Evolutionary conservation across 2,797 vertebrate genomes (phyloP), one percentile per base, ranked within the genome.

Genomic region (Sebastes trivittatus): DNA sequence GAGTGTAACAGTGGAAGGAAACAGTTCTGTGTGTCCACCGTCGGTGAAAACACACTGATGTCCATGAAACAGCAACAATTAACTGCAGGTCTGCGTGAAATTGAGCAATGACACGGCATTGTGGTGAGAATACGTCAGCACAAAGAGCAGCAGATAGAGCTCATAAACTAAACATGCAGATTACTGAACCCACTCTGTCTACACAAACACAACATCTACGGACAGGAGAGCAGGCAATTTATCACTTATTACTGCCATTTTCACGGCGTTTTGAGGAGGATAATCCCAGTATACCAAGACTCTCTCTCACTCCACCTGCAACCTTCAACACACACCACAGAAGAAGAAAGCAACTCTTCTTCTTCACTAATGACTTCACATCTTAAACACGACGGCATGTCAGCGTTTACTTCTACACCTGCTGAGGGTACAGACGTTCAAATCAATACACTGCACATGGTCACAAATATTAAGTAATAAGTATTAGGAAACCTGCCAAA

Each of bases 231-330:
- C 52, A 81, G 67, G 85, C 89, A 88, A 85, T 85, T 88, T 80
- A 13, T 70, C 74, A 90, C 88, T 91, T 83, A 92, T 87, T 89
- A 88, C 60, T 70, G 72, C 85, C 72, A 88, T 90, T 90, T 92
- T 72, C 80, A 80, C 65, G 82, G 81, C 75, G 67, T 79, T 83
- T 61, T 55, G 75, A 90, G 81, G 6, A 65, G 82, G 65, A 88
- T 90, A 88, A 93, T 92, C 88, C 13, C 14, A 42, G 14, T 42
- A 42, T 16, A 42, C 38, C 38, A 38, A 38, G 36, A 38, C 36
- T 38, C 36, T 16, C 38, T 42, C 13, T 42, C 38, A 42, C 38
- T 42, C 38, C 38, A 54, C 82, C 85, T 85, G 75, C 36, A 64
- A 73, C 74, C 80, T 67, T 56, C 77, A 75, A 56, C 81, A 60